Evolutionary conservation across 2,113 vertebrate genomes (phyloP).

Genomic region (Nanorana parkeri): DNA sequence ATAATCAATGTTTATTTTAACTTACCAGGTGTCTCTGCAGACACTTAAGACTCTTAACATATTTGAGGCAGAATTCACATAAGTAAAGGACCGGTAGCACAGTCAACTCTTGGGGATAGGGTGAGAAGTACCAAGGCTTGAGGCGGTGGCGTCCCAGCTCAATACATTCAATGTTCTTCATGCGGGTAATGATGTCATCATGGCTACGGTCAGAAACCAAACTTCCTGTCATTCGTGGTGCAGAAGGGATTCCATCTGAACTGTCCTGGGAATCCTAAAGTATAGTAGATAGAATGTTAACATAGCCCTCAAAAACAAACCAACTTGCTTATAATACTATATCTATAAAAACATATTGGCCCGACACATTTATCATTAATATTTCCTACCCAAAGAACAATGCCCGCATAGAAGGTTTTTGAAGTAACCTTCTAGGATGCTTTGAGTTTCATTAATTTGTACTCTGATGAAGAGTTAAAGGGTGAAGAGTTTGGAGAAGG

Average conservation of each 20-base stretch:
- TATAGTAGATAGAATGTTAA: neutral
- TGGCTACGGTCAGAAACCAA: slow-evolving; percentile 93
- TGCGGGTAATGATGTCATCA: slow-evolving; percentile 93
- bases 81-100: slow-evolving; percentile 90
- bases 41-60: slow-evolving; percentile 93
- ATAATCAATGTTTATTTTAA: too few relatives aligned
- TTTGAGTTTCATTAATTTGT: too few relatives aligned
- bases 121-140: slow-evolving; percentile 96
- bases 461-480: too few relatives aligned
- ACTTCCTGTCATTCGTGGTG: slow-evolving; percentile 92
- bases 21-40: slow-evolving; percentile 92
- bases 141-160: slow-evolving; percentile 90
- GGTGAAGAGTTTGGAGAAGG: too few relatives aligned
- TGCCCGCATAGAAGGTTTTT: too few relatives aligned
- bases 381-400: too few relatives aligned
- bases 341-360: too few relatives aligned
- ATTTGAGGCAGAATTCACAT: slow-evolving; percentile 97
- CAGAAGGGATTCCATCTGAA: slow-evolving; percentile 87
- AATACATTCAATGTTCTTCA: slow-evolving; percentile 96
- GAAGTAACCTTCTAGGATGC: too few relatives aligned
- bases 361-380: too few relatives aligned
- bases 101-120: slow-evolving; percentile 92
- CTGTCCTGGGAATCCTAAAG: slow-evolving; percentile 92
- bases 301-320: too few relatives aligned
- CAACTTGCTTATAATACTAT: too few relatives aligned